Base-by-base conservation (phyloP, 2,113 vertebrate species). In the Neotragus moschatus region DNA sequence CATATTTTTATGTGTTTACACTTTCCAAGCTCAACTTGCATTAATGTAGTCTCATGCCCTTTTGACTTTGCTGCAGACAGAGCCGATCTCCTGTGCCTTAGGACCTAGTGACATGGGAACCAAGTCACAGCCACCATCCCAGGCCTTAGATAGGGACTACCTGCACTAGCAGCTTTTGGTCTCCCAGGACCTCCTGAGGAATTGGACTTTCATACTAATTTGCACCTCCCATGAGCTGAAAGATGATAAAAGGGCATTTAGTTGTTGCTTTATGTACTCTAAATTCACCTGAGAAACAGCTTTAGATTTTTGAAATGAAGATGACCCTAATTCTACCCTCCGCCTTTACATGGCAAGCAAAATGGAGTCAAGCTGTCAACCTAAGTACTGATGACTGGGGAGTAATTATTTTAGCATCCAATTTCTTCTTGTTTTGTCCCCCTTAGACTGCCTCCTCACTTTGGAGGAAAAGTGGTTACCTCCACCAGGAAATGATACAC, bases 391-490 rank as follows among this genome's bases (percentile, higher is more conserved):
- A 60, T 23, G 25, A n/a, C 61, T 30, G 39, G 85, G n/a, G n/a
- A n/a, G n/a, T n/a, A n/a, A n/a, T n/a, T n/a, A 70, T 94, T 79
- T 73, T 70, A 94, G 88, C 84, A 25, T 82, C 36, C 30, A 55
- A 2, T 51, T 75, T 47, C 79, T 91, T 75, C 82, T 63, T 93
- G 36, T 79, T 96, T 61, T 93, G 90, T 88, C 90, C 87, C 36
- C 53, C 60, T 66, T 73, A 70, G 81, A 53, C 80, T 89, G 53
- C 11, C 70, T 97, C 53, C 58, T 81, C 70, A 36, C 79, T 90
- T 58, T 97, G 63, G 77, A 96, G 86, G 93, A 86, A 94, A 96
- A 91, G 91, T 47, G 58, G 95, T 87, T 63, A 88, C 58, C 73
- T 94, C 56, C 79, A 66, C 39, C 4, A 97, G 93, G 87, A 93